These are phyloP conservation scores for Oryzias curvinotus DNA, from an alignment of 2,113 vertebrate species.

Conservation along the genomic window DNA sequence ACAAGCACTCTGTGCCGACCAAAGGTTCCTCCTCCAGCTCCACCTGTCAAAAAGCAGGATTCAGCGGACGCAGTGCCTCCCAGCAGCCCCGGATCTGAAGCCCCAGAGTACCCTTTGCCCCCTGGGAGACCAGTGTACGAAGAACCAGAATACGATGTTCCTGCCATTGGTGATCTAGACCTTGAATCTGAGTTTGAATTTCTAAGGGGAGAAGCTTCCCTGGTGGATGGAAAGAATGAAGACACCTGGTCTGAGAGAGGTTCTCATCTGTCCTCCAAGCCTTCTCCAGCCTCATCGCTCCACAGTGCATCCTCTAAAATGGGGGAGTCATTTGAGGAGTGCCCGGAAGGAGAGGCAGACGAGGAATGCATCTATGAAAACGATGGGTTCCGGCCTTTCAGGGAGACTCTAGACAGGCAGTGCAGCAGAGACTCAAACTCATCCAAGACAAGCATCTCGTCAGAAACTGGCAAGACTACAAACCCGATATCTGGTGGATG, in stretches of 20 bases:
- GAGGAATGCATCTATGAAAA: slow-evolving; percentile 95
- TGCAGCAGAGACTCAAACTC: slow-evolving; percentile 84
- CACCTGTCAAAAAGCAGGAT: slow-evolving; percentile 92
- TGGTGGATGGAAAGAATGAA: slow-evolving; percentile 64
- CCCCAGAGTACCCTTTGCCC: slow-evolving; percentile 81
- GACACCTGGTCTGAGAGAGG: slow-evolving; percentile 63
- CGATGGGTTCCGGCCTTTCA: slow-evolving; percentile 86
- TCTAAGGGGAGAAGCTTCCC: slow-evolving; percentile 62
- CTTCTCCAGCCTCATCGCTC: slow-evolving; percentile 75
- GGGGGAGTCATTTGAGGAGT: slow-evolving; percentile 84
- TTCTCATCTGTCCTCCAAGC: slow-evolving; percentile 64
- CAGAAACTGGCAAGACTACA: slow-evolving; percentile 69
- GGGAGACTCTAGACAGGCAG: slow-evolving; percentile 78
- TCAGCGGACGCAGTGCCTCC: slow-evolving; percentile 79
- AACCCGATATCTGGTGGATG: slow-evolving; percentile 76
- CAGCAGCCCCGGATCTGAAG: slow-evolving; percentile 73
- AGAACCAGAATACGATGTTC: slow-evolving; percentile 96
- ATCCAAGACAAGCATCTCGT: slow-evolving; percentile 80
- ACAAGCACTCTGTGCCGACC: slow-evolving; percentile 97
- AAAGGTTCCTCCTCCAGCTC: slow-evolving; percentile 95
- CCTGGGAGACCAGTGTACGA: slow-evolving; percentile 88
- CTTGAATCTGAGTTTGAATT: slow-evolving; percentile 76
- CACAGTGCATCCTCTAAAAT: slow-evolving; percentile 84
- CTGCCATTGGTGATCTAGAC: slow-evolving; percentile 84
- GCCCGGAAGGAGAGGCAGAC: slow-evolving; percentile 68